Evolutionary conservation across 2,888 invertebrate species (phyloP).

Genomic region (Sympetrum striolatum): DNA sequence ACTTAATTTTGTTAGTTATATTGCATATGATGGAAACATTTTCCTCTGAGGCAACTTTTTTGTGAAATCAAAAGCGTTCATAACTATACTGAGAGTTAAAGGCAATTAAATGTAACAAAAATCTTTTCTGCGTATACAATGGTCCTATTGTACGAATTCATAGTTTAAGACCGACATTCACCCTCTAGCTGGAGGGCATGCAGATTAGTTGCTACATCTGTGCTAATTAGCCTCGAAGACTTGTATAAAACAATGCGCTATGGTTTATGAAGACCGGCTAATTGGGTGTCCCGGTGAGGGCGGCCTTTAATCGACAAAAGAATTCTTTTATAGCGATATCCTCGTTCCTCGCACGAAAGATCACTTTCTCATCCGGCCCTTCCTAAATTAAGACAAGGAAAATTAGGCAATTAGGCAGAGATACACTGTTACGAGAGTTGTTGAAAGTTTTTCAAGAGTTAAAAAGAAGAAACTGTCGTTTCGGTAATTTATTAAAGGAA

Average conservation of each 20-base stretch:
- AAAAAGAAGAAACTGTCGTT: background rate
- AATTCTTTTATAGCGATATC: background rate
- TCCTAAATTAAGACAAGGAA: background rate
- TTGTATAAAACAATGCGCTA: background rate
- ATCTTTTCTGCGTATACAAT: too few species aligned
- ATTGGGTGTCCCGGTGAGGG: background rate
- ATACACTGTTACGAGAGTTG: background rate
- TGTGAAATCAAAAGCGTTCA: too few species aligned
- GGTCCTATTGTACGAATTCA: too few species aligned
- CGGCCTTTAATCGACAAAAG: background rate
- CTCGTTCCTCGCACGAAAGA: background rate
- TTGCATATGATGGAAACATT: too few species aligned
- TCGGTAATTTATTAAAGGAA: background rate
- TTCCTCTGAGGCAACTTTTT: too few species aligned
- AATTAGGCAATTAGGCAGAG: background rate
- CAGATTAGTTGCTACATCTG: background rate
- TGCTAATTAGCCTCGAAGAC: background rate
- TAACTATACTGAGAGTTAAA: too few species aligned
- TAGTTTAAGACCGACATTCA: too few species aligned
- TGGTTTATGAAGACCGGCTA: background rate
- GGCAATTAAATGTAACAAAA: too few species aligned
- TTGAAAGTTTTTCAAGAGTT: background rate
- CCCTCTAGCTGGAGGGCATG: background rate
- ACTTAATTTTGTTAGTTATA: too few species aligned
- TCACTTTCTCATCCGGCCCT: background rate